These are phyloP conservation scores for Canis aureus DNA, from an alignment of 2,113 vertebrate genomes.

Conservation along the genomic window DNA sequence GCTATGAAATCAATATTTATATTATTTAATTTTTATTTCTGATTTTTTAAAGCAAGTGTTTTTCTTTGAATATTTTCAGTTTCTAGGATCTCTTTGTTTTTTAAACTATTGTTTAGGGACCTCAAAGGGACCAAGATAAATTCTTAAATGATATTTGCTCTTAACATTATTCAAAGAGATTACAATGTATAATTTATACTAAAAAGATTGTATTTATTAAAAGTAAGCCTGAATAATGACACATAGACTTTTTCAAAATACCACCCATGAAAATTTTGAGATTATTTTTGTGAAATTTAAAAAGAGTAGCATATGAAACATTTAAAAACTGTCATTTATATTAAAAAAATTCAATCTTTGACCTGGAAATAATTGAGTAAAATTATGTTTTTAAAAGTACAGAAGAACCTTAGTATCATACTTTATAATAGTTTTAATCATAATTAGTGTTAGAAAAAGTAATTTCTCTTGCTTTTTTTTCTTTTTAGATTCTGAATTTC, in stretches of 20 bases:
- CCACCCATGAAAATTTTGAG: background rate
- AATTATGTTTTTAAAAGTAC: background rate
- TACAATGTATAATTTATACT: background rate
- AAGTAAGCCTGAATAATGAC: constrained; percentile 17
- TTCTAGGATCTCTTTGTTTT: background rate
- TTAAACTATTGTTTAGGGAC: background rate
- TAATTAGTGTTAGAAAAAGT: constrained; percentile 67
- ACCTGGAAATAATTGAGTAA: constrained; percentile 17
- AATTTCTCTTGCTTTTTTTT: constrained; percentile 77
- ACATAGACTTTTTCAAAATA: constrained; percentile 23
- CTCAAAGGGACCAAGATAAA: background rate
- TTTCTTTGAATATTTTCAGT: constrained; percentile 5
- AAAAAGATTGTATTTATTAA: constrained; percentile 28
- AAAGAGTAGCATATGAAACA: background rate
- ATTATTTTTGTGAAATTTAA: constrained; percentile 31
- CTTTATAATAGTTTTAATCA: constrained; percentile 27
- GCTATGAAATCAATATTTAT: background rate
- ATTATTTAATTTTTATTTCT: background rate
- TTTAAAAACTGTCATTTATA: background rate
- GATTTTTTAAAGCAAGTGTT: constrained; percentile 58
- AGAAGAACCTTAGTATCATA: background rate
- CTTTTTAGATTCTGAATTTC: constrained; percentile 93
- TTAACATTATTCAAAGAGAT: constrained; percentile 19
- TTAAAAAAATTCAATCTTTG: constrained; percentile 6
- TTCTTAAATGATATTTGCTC: background rate